phyloP scores from a whole-genome alignment of 2,113 vertebrate genomes.

The Ageneiosus marmoratus region DNA sequence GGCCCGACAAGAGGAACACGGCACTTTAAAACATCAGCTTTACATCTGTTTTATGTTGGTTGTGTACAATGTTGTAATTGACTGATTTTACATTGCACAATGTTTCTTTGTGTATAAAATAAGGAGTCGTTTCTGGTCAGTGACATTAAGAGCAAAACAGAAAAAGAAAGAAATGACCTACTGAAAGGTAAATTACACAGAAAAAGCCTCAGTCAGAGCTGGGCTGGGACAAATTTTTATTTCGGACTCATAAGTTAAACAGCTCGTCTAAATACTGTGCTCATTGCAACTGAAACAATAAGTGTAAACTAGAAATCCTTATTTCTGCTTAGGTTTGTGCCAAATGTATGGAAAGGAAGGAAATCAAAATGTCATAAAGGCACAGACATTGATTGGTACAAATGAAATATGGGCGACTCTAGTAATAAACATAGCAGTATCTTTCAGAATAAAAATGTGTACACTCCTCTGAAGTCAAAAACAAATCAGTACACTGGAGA shows the following conservation, averaged over 20 bases:
- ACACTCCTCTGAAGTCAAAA: not conserved
- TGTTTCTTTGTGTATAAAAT: not conserved
- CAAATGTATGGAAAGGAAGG: not conserved
- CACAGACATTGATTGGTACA: not conserved
- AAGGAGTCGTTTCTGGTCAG: not conserved
- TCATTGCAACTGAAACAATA: constrained; percentile 17
- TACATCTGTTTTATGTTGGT: constrained; percentile 35
- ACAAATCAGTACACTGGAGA: not conserved
- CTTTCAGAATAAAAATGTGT: not conserved
- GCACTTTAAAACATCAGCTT: constrained; percentile 57
- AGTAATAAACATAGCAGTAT: not conserved
- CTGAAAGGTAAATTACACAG: not conserved
- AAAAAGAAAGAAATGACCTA: not conserved
- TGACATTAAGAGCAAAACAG: constrained; percentile 4
- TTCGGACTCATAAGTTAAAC: constrained; percentile 10
- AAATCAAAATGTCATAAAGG: not conserved
- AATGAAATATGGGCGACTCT: not conserved
- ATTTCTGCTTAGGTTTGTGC: not conserved
- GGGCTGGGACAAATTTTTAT: not conserved
- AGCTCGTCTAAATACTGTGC: not conserved
- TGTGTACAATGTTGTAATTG: constrained; percentile 59
- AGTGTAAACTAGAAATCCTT: not conserved
- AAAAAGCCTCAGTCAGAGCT: not conserved
- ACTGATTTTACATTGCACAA: constrained; percentile 42
- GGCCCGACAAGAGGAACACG: constrained; percentile 68